A percentile compares a stretch with the other conserved stretches of the same genome.
These are phyloP conservation scores for Sinonovacula constricta DNA, from an alignment of 1,140 invertebrate species.

Conservation along the genomic window DNA sequence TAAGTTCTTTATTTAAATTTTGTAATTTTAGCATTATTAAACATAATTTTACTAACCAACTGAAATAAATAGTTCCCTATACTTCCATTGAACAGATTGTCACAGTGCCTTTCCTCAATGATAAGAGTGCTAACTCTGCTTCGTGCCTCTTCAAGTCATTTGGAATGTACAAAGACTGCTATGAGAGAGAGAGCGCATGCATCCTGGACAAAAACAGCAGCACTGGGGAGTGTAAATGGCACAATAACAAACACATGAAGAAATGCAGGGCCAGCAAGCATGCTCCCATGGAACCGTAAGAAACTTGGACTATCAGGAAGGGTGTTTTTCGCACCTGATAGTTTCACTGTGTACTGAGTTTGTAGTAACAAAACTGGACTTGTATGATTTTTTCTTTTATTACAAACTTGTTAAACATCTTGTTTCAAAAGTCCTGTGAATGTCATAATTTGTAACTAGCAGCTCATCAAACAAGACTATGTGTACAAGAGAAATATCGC, in stretches of 20 bases:
- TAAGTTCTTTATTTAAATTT: no score
- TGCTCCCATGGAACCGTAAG: no score
- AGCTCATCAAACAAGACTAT: no score
- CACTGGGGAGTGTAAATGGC: constrained; percentile 31
- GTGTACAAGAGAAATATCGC: no score
- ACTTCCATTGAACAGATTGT: not conserved
- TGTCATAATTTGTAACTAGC: no score
- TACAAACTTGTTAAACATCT: no score
- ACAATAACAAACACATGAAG: not conserved
- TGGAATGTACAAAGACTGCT: not conserved
- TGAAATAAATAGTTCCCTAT: not conserved
- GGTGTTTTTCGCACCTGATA: no score
- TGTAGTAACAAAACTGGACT: no score
- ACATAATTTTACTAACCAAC: not conserved
- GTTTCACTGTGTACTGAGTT: no score
- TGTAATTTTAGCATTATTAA: not conserved
- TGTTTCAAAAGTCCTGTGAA: no score
- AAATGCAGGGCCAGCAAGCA: constrained; percentile 18
- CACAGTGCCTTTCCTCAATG: not conserved
- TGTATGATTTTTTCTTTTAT: no score
- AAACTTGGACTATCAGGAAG: no score
- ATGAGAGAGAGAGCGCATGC: constrained; percentile 13
- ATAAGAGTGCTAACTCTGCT: not conserved
- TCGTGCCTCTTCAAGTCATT: not conserved
- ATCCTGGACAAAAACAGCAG: constrained; percentile 42